Evolutionary conservation across 2,113 vertebrate species (phyloP), one percentile per base, ranked within the genome.

Genomic region (Oryzias celebensis): DNA sequence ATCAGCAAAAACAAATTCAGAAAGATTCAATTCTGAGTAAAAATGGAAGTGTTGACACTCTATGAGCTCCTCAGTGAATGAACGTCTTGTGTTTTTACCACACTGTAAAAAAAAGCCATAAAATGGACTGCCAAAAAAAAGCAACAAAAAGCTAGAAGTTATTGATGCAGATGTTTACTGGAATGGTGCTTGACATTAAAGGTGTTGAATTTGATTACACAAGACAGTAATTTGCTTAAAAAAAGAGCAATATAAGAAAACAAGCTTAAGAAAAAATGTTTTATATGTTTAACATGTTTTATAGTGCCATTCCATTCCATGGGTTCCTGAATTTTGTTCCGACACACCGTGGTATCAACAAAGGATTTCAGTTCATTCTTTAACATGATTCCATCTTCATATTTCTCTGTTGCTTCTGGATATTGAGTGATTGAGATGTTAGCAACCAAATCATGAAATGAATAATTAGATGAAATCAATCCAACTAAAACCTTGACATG

Each of bases 11-110:
- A 52, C 23, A 14, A n/a, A 61, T 18, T 57, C 23, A 41, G 7
- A 12, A 14, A 31, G 26, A 51, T 22, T 66, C 66, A 53, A 54
- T 42, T 43, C 58, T 56, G 72, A 68, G 71, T 77, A 60, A 16
- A 31, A 47, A 24, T n/a, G 20, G 12, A 20, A n/a, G 17, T 28
- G 51, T 18, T 52, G n/a, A 53, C 42, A 17, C 10, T n/a, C 7
- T 7, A 7, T 7, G 18, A 48, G 47, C 20, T 20, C n/a, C 7
- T 20, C 46, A 23, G 18, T 12, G 20, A 47, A 50, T 17, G 46
- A 48, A 48, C n/a, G 36, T 52, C 58, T 14, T 61, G 7, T 55
- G 49, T 71, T 43, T 68, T 72, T 63, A 59, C 51, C 53, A 55
- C 59, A 50, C 20, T 41, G 45, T 68, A 72, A 77, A 68, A 36